These are phyloP conservation scores for Colletes gigas DNA, from an alignment of 1,140 invertebrate species.

Conservation along the genomic window DNA sequence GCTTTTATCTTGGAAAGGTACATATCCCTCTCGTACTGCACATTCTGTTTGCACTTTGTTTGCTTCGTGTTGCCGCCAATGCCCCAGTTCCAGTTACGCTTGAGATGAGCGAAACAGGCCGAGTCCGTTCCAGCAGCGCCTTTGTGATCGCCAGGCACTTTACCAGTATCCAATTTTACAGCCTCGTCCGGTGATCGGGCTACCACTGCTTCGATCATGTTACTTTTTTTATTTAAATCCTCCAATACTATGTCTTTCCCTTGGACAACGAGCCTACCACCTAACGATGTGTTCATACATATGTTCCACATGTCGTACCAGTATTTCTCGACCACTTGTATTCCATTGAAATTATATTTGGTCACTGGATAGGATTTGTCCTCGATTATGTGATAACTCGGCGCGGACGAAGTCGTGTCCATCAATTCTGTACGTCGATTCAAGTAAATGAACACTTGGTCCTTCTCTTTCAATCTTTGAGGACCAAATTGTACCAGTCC, in stretches of 20 bases:
- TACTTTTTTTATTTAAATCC: slow-evolving; percentile 80
- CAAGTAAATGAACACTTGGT: slow-evolving; percentile 87
- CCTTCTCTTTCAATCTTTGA: slow-evolving; percentile 86
- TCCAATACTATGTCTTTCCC: slow-evolving; percentile 82
- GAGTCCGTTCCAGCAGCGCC: slow-evolving; percentile 90
- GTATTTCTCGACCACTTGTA: slow-evolving; percentile 85
- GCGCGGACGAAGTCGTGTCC: slow-evolving; percentile 85
- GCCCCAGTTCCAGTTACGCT: slow-evolving; percentile 85
- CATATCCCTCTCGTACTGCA: slow-evolving; percentile 33
- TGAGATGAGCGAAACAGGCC: slow-evolving; percentile 85
- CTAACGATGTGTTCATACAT: slow-evolving; percentile 85
- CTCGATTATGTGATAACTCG: slow-evolving; percentile 85
- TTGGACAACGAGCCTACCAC: slow-evolving; percentile 78
- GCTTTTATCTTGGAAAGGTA: slow-evolving; percentile 69
- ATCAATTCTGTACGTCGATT: slow-evolving; percentile 84
- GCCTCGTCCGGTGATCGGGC: slow-evolving; percentile 80
- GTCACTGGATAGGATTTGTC: slow-evolving; percentile 82
- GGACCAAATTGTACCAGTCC: slow-evolving; percentile 88
- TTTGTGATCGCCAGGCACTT: slow-evolving; percentile 86
- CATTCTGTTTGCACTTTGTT: slow-evolving; percentile 6
- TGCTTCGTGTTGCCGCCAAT: slow-evolving; percentile 1
- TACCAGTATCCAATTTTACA: slow-evolving; percentile 80
- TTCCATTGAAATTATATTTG: slow-evolving; percentile 82
- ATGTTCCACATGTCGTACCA: slow-evolving; percentile 88
- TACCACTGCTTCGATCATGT: slow-evolving; percentile 78